phyloP scores from a whole-genome alignment of 2,113 vertebrate species.

The Piprites chloris region DNA sequence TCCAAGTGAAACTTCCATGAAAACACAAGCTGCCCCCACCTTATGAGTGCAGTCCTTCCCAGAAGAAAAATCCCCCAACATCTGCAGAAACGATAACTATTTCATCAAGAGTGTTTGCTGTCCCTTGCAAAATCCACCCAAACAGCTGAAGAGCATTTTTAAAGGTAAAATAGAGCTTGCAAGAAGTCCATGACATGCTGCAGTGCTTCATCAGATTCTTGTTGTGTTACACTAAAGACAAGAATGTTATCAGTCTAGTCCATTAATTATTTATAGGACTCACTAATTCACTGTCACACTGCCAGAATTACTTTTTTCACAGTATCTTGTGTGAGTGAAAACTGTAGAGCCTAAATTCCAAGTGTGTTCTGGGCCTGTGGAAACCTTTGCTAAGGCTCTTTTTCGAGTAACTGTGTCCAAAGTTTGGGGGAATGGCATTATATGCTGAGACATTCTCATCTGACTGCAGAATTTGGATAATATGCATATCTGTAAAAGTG shows the following conservation, averaged over 20 bases:
- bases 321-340: not conserved
- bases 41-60: not conserved
- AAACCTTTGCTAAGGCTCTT: not conserved
- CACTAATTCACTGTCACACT: not conserved
- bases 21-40: not conserved
- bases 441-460: not conserved
- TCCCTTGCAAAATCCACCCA: not conserved
- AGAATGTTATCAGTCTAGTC: not conserved
- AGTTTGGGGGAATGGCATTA: not conserved
- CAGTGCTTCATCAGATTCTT: not conserved
- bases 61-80: not conserved
- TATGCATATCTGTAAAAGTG: accelerated
- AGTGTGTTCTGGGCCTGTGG: not conserved
- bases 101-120: not conserved
- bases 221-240: not conserved
- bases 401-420: not conserved
- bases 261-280: not conserved
- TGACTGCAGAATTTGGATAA: not conserved
- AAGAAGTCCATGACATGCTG: not conserved
- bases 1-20: constrained; percentile 2
- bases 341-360: not conserved
- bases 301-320: not conserved
- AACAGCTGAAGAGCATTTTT: not conserved
- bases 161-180: not conserved
- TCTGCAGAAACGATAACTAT: not conserved